Percentiles rank a stretch among this genome's conserved stretches.
phyloP scores from a whole-genome alignment of 2,113 vertebrate genomes.

The Hydrolagus affinis region DNA sequence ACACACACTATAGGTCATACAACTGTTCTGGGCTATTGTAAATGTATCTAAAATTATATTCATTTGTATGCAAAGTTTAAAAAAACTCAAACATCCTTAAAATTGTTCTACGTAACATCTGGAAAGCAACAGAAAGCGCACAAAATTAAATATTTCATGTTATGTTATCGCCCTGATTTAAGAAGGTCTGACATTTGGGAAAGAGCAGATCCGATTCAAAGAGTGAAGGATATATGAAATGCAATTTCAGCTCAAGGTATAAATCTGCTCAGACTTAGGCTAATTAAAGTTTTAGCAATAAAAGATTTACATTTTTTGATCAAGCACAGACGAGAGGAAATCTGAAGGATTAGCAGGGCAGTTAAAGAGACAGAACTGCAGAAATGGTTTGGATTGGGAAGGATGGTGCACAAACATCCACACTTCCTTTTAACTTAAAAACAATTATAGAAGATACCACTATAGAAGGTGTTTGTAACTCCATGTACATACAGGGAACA shows the following conservation, averaged over 20 bases:
- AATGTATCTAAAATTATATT: neutral
- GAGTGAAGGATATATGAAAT: conserved; percentile 4
- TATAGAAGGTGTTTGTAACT: too few species aligned
- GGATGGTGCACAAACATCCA: neutral
- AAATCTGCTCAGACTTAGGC: too few species aligned
- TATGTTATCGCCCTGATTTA: neutral
- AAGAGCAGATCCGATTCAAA: neutral
- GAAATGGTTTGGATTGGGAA: neutral
- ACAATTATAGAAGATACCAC: neutral
- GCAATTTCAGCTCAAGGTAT: neutral
- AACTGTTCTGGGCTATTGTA: too few species aligned
- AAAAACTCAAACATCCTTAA: conserved; percentile 13
- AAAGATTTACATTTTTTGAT: neutral
- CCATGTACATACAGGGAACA: too few species aligned
- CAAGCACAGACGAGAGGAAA: too few species aligned
- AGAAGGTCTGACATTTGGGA: neutral
- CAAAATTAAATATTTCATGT: conserved; percentile 23
- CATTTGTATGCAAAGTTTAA: neutral
- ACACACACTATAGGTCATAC: too few species aligned
- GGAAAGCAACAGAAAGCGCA: conserved; percentile 18
- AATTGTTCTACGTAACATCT: neutral
- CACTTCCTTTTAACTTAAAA: neutral
- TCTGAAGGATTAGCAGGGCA: too few species aligned
- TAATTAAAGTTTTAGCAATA: neutral
- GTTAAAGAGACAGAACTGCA: too few species aligned